A percentile compares a stretch with the other conserved stretches of the same genome.
Conservation (phyloP, 92 coral and sea anemone species). For the Palythoa caribaeorum region DNA sequence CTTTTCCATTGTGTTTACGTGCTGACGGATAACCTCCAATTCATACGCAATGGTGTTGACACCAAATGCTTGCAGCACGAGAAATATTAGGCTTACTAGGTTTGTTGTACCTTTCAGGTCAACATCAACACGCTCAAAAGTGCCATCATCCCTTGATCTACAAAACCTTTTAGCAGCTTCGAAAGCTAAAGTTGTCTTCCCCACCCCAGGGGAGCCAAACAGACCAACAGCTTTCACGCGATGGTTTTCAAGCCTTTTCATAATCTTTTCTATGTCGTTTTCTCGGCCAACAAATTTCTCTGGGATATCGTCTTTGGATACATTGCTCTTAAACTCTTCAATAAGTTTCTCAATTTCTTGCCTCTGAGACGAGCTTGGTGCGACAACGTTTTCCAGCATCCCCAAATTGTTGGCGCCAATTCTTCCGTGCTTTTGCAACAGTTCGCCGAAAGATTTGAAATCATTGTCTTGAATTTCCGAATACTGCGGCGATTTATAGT, state of each 20-base stretch:
- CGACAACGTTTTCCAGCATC: no score
- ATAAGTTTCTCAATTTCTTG: no score
- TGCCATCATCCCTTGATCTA: neutral
- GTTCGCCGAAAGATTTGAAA: no score
- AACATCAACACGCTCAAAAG: constrained; percentile 1
- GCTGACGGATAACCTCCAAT: constrained; percentile 14
- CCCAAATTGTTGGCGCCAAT: no score
- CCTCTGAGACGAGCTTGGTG: no score
- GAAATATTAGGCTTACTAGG: neutral
- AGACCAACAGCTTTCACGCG: neutral
- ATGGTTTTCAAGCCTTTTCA: constrained; percentile 32
- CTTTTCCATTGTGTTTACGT: neutral
- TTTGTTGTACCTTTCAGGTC: constrained; percentile 18
- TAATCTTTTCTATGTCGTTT: constrained; percentile 48
- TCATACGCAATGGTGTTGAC: constrained; percentile 11
- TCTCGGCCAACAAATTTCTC: constrained; percentile 62
- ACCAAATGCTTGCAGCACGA: constrained; percentile 14
- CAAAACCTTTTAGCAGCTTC: constrained; percentile 33
- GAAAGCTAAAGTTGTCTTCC: neutral
- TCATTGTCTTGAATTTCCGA: no score
- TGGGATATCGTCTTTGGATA: no score
- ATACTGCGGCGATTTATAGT: no score
- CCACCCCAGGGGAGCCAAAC: no score
- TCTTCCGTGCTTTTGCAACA: no score
- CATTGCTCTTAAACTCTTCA: no score